These are phyloP conservation scores for Brenthis ino DNA, from an alignment of 2,888 invertebrate genomes.

Conservation along the genomic window DNA sequence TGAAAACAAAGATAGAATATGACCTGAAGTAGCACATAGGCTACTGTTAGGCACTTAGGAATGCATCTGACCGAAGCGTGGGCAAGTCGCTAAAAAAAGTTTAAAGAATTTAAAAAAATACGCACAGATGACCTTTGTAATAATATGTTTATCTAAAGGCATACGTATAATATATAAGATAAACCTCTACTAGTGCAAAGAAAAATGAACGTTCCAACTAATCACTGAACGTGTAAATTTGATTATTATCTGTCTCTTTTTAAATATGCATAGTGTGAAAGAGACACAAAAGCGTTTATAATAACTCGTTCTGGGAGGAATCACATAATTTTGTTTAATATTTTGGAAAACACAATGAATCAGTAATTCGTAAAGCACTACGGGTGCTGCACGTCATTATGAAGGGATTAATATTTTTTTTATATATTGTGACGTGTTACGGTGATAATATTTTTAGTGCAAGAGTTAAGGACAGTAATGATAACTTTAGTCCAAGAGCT, in stretches of 20 bases:
- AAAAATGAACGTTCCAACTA: not conserved
- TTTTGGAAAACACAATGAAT: not conserved
- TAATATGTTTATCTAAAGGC: not conserved
- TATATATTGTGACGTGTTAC: slow-evolving; percentile 56
- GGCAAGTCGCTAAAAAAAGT: no score
- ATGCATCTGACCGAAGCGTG: no score
- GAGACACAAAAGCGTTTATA: not conserved
- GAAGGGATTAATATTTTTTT: slow-evolving; percentile 52
- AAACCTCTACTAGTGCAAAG: not conserved
- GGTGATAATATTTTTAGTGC: slow-evolving; percentile 65
- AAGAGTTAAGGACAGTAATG: no score
- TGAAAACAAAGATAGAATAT: no score
- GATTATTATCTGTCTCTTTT: no score
- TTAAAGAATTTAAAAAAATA: no score
- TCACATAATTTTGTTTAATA: slow-evolving; percentile 15
- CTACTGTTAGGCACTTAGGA: no score
- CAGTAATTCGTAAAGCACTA: slow-evolving; percentile 56
- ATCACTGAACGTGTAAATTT: not conserved
- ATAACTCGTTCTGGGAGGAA: slow-evolving; percentile 19
- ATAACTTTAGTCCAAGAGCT: slow-evolving; percentile 45
- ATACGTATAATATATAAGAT: not conserved
- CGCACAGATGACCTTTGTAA: no score
- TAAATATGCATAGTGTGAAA: not conserved
- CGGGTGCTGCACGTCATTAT: slow-evolving; percentile 53
- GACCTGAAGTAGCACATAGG: no score